phyloP scores from a whole-genome alignment of 2,888 invertebrate genomes.

The Caenorhabditis sp. region DNA sequence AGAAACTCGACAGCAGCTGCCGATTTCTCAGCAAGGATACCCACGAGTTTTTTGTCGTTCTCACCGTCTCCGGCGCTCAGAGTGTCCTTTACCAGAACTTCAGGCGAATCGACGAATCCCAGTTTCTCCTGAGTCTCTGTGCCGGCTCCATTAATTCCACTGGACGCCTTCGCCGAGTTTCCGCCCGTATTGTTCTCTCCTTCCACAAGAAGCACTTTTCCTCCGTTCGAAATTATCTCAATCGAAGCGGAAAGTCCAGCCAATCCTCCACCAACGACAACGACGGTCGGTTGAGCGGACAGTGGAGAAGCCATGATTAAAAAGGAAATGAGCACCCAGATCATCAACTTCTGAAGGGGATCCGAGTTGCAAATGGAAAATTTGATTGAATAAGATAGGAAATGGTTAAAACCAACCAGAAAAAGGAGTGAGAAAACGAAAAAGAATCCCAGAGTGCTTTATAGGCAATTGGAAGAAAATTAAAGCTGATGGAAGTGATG shows the following conservation, averaged over 20 bases:
- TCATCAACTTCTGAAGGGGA: constrained; percentile 24
- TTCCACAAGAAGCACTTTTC: constrained; percentile 73
- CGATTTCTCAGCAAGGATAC: constrained; percentile 69
- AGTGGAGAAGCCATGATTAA: constrained; percentile 20
- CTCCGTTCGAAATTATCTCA: constrained; percentile 66
- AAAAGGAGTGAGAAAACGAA: too few relatives aligned
- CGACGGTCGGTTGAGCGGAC: constrained; percentile 69
- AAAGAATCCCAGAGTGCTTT: too few relatives aligned
- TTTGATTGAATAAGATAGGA: not conserved
- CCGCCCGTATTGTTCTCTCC: constrained; percentile 76
- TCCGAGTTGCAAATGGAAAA: not conserved
- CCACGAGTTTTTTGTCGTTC: constrained; percentile 76
- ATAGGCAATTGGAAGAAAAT: too few relatives aligned
- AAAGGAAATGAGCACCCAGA: constrained; percentile 36
- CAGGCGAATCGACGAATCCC: constrained; percentile 70
- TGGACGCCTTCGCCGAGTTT: constrained; percentile 75
- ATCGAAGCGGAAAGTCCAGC: constrained; percentile 76
- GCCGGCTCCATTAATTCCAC: constrained; percentile 77
- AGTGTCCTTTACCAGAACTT: constrained; percentile 75
- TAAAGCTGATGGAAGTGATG: too few relatives aligned
- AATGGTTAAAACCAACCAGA: constrained; percentile 5
- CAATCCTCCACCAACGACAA: constrained; percentile 76
- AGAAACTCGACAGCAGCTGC: constrained; percentile 33
- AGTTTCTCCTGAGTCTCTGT: constrained; percentile 72
- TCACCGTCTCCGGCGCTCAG: constrained; percentile 77